Conservation (phyloP, 2,113 vertebrate genomes). For the Hiodon alosoides region DNA sequence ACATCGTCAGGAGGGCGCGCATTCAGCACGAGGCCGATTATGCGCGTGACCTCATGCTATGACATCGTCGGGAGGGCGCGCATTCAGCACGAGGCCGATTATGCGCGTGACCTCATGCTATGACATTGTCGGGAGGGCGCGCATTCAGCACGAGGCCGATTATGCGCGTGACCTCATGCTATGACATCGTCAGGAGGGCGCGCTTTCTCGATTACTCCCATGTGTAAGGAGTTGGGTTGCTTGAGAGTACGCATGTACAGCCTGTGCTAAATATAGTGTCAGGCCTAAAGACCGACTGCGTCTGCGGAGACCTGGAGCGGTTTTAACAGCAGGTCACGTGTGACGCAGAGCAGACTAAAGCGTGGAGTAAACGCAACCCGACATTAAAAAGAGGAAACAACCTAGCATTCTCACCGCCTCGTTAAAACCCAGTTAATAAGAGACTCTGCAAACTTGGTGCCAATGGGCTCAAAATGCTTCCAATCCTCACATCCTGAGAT, state of each 20-base stretch:
- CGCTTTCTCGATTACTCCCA: constrained; percentile 38
- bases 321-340: background rate
- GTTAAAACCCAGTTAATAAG: background rate
- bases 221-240: constrained; percentile 32
- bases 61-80: no score
- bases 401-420: background rate
- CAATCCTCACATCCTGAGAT: no score
- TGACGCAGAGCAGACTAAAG: constrained; percentile 1
- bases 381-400: background rate
- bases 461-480: background rate
- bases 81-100: constrained; percentile 25
- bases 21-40: no score
- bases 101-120: constrained; percentile 31
- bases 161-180: no score
- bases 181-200: background rate
- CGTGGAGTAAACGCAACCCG: background rate
- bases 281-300: background rate
- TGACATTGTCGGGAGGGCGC: constrained; percentile 35
- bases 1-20: no score
- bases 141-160: no score
- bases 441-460: background rate
- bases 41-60: no score
- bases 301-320: background rate
- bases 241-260: constrained; percentile 18
- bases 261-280: constrained; percentile 18